Percentiles rank a stretch among this genome's conserved stretches.
Conservation (phyloP, 2,797 vertebrate species). For the Poeciliopsis paucimaculata region DNA sequence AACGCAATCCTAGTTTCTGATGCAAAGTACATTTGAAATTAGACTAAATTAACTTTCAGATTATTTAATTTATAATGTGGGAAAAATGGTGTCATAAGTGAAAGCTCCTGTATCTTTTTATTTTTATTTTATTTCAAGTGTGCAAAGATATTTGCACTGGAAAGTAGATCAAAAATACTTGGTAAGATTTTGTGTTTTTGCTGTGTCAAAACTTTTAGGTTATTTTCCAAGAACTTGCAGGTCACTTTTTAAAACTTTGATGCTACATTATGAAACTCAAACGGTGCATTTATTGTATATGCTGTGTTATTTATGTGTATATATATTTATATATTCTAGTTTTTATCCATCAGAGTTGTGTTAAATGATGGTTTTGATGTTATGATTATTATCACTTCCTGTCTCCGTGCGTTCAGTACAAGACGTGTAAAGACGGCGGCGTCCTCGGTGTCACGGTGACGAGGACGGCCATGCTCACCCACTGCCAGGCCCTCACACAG, state of each 20-base stretch:
- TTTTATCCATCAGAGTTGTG: background rate
- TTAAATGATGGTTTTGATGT: background rate
- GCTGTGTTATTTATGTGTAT: background rate
- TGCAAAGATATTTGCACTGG: too few species aligned
- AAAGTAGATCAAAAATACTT: too few species aligned
- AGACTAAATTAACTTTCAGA: too few species aligned
- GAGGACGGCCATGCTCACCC: conserved; percentile 90
- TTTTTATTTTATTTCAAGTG: too few species aligned
- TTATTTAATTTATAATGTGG: too few species aligned
- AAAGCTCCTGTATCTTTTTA: too few species aligned
- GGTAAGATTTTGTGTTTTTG: too few species aligned
- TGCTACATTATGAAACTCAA: background rate
- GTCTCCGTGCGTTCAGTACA: conserved; percentile 83
- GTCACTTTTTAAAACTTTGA: background rate
- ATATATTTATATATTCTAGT: background rate
- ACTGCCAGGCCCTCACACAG: conserved; percentile 96
- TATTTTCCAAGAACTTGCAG: background rate
- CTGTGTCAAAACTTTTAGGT: background rate
- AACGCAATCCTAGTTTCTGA: too few species aligned
- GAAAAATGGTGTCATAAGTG: too few species aligned
- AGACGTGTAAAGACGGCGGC: conserved; percentile 97
- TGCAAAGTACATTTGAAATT: too few species aligned
- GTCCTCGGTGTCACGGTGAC: conserved; percentile 93
- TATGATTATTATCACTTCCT: background rate
- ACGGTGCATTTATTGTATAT: background rate